Conservation (phyloP, 2,113 vertebrate genomes). For the Labeo rohita region DNA sequence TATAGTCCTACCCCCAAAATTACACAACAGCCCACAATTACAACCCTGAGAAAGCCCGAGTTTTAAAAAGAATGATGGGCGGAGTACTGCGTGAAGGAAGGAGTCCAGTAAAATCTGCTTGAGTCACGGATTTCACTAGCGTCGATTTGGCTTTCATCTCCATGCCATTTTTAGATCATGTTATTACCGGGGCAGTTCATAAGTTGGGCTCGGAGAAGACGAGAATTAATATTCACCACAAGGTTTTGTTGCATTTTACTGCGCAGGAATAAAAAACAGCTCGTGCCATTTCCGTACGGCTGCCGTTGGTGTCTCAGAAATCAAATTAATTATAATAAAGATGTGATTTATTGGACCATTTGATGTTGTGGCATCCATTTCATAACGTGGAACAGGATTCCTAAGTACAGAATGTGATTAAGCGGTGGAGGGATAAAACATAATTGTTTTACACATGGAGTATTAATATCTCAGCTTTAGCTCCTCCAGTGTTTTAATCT, state of each 20-base stretch:
- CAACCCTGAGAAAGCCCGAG: constrained; percentile 56
- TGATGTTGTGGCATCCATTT: constrained; percentile 45
- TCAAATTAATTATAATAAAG: constrained; percentile 48
- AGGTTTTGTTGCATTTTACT: constrained; percentile 16
- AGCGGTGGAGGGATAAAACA: constrained; percentile 47
- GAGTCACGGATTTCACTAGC: constrained; percentile 57
- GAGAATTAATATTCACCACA: constrained; percentile 37
- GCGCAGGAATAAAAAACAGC: constrained; percentile 18
- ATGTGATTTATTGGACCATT: constrained; percentile 33
- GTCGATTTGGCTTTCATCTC: constrained; percentile 58
- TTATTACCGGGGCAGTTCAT: constrained; percentile 47
- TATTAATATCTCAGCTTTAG: constrained; percentile 49
- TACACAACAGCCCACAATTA: constrained; percentile 67
- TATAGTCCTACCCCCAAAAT: constrained; percentile 56
- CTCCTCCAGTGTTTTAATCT: constrained; percentile 51
- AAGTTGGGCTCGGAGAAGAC: constrained; percentile 4
- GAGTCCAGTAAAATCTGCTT: constrained; percentile 60
- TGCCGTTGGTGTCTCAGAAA: constrained; percentile 8
- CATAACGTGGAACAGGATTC: constrained; percentile 34
- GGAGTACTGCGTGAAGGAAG: constrained; percentile 53
- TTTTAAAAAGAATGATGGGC: constrained; percentile 51
- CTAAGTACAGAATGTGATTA: constrained; percentile 38
- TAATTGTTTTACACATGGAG: constrained; percentile 54
- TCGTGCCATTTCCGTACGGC: not conserved
- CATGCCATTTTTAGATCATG: constrained; percentile 50